Percentiles rank a stretch among this genome's conserved stretches.
Conservation (phyloP, 2,888 invertebrate species). For the Idaea aversata region DNA sequence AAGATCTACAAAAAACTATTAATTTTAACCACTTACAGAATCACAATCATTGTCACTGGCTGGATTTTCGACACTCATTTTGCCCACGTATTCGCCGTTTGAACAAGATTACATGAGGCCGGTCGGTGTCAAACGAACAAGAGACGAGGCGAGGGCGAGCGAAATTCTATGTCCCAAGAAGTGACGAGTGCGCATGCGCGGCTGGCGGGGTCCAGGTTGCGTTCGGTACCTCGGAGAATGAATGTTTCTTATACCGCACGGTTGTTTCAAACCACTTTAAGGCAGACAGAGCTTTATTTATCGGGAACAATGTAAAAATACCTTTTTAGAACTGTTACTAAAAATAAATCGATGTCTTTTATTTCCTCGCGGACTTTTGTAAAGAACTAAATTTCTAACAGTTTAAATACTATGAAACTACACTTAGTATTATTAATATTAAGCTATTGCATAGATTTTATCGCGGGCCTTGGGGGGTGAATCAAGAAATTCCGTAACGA, state of each 20-base stretch:
- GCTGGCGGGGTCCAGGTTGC: slow-evolving; percentile 20
- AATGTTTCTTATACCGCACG: not conserved
- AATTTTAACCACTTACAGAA: slow-evolving; percentile 78
- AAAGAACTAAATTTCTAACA: too few relatives aligned
- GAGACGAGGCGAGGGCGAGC: slow-evolving; percentile 27
- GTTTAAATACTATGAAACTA: too few relatives aligned
- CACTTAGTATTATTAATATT: too few relatives aligned
- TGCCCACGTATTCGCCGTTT: slow-evolving; percentile 75
- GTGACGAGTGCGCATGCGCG: slow-evolving; percentile 81
- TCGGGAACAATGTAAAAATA: too few relatives aligned
- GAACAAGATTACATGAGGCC: slow-evolving; percentile 64
- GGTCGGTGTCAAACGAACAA: slow-evolving; percentile 32
- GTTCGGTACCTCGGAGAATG: not conserved
- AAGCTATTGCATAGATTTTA: too few relatives aligned
- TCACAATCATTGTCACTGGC: slow-evolving; percentile 79
- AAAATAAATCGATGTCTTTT: too few relatives aligned
- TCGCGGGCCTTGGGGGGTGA: too few relatives aligned
- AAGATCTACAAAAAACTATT: slow-evolving; percentile 30
- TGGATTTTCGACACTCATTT: slow-evolving; percentile 85
- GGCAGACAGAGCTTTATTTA: too few relatives aligned
- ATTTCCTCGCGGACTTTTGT: too few relatives aligned
- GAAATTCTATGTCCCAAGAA: slow-evolving; percentile 82
- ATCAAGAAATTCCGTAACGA: too few relatives aligned
- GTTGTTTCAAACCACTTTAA: not conserved
- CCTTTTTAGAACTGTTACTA: too few relatives aligned